Base-by-base conservation (phyloP, 2,113 vertebrate genomes). In the Megaceryle torquata region DNA sequence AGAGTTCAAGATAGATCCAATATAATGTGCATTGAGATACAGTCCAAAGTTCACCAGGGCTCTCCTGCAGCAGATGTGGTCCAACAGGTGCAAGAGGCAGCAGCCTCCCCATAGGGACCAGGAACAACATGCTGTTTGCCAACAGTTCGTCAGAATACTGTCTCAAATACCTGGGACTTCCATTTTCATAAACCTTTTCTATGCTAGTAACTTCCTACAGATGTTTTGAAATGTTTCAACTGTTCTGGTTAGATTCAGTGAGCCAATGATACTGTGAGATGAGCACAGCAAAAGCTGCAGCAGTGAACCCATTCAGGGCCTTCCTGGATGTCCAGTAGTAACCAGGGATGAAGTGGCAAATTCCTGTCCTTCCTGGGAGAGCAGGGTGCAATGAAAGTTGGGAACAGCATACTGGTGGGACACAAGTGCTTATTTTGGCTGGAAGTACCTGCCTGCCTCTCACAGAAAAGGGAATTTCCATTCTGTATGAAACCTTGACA, bases 191-290 rank as follows among this genome's bases (percentile, higher is more conserved):
- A 81, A 85, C 20, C 53, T 88, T 54, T 97, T 74, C 44, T 89
- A 44, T 48, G 70, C 48, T 95, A 88, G 93, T 84, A 31, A 77
- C 74, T 85, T 81, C 74, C 86, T 91, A 86, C 92, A 80, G 90
- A 88, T 90, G 67, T 93, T 96, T 67, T 96, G 84, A 96, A 96
- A 69, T 65, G n/a, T 50, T 93, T 79, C 59, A 83, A 63, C 71
- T 86, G 16, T 5, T 84, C 79, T 68, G 44, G 18, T 60, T 88
- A 76, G 65, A 89, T 82, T 93, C 70, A 71, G 33, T 68, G 35
- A 94, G 88, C 25, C 59, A 43, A 4, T 8, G 44, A 86, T 44
- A 51, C 69, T 7, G 28, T 61, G 29, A 72, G 46, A 22, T 37
- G 26, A 95, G 65, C 0, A 3, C 43, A 93, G 70, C 19, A 79